Percentiles rank a stretch among this genome's conserved stretches.
Evolutionary conservation across 1,140 invertebrate genomes (phyloP).

Genomic region (Dufourea novaeangliae): DNA sequence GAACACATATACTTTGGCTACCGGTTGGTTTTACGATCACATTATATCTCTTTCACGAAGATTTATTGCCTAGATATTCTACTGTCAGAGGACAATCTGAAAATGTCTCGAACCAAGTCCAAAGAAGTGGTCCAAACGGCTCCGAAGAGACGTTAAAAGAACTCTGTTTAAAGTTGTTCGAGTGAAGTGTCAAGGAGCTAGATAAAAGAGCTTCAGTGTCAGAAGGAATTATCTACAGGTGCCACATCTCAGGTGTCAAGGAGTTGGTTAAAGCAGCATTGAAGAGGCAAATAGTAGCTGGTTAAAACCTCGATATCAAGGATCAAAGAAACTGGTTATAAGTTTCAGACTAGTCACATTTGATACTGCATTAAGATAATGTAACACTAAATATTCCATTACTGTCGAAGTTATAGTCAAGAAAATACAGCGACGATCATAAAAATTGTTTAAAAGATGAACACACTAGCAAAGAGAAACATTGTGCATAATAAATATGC

Average conservation of each 20-base stretch:
- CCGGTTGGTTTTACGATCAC: too few species aligned
- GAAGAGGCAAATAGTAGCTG: not conserved
- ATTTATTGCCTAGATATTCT: not conserved
- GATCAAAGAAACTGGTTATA: not conserved
- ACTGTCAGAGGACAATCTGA: not conserved
- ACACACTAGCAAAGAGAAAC: too few species aligned
- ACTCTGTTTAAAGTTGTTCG: slow-evolving; percentile 6
- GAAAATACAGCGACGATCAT: too few species aligned
- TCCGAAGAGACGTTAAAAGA: not conserved
- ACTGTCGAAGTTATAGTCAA: too few species aligned
- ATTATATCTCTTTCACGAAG: too few species aligned
- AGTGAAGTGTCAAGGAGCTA: not conserved
- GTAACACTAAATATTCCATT: too few species aligned
- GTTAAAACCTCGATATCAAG: not conserved
- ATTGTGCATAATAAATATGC: too few species aligned
- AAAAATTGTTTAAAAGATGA: too few species aligned
- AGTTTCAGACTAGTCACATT: not conserved
- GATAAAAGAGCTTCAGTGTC: slow-evolving; percentile 1
- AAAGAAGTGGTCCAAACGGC: not conserved
- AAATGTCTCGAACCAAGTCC: not conserved
- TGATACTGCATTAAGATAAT: too few species aligned
- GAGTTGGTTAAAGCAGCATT: not conserved
- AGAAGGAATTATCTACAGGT: not conserved
- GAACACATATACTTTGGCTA: too few species aligned
- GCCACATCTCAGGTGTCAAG: not conserved